These are phyloP conservation scores for Bacillus rossius DNA, from an alignment of 1,140 invertebrate genomes.

Conservation along the genomic window DNA sequence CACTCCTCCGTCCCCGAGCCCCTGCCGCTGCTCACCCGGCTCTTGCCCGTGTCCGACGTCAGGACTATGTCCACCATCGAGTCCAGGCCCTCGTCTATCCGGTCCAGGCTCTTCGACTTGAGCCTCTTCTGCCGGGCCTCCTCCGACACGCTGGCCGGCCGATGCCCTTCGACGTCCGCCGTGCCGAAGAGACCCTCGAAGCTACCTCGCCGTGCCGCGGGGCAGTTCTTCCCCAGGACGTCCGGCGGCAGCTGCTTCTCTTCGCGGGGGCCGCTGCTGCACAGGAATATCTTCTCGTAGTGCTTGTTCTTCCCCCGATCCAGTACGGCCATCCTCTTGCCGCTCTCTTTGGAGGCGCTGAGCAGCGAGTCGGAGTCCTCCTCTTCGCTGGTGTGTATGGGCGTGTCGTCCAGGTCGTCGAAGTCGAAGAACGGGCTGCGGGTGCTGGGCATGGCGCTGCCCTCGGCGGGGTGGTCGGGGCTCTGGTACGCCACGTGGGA, in stretches of 20 bases:
- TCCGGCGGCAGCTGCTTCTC: neutral
- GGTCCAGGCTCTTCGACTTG: conserved; percentile 62
- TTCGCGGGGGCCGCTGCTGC: too few relatives aligned
- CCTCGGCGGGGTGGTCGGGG: conserved; percentile 35
- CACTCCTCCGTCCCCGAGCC: conserved; percentile 13
- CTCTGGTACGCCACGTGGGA: conserved; percentile 45
- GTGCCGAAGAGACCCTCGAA: conserved; percentile 1
- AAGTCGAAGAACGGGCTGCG: conserved; percentile 51
- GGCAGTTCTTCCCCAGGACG: conserved; percentile 38
- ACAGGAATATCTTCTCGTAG: conserved; percentile 1
- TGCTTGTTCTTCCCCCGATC: neutral
- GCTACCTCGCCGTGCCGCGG: conserved; percentile 27
- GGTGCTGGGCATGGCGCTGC: conserved; percentile 42
- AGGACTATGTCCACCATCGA: conserved; percentile 65
- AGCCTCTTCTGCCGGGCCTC: neutral
- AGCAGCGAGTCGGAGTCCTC: conserved; percentile 64
- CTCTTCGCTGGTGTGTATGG: conserved; percentile 39
- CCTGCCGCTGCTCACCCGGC: neutral
- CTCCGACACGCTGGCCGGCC: neutral
- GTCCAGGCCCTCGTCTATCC: conserved; percentile 68
- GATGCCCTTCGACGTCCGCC: neutral
- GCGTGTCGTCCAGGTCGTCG: conserved; percentile 47
- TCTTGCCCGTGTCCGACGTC: conserved; percentile 37
- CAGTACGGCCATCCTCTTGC: neutral
- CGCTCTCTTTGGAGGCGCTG: conserved; percentile 50